phyloP scores from a whole-genome alignment of 2,888 invertebrate genomes.

The Oxytorus armatus region DNA sequence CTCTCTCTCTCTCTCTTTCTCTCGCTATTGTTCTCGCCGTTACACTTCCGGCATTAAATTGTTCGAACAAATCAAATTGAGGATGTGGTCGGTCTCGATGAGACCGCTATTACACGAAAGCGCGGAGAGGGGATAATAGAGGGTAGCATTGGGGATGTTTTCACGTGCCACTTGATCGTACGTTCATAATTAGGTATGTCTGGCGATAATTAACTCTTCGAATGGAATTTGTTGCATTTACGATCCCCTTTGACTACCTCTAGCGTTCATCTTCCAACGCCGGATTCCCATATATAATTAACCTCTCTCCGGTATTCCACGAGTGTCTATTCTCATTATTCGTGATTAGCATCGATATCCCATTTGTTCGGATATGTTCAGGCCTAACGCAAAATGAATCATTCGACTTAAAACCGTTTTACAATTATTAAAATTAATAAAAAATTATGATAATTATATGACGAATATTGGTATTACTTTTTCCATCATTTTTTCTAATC shows the following conservation, averaged over 20 bases:
- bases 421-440: no score
- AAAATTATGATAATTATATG: no score
- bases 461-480: no score
- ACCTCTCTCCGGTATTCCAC: constrained; percentile 15
- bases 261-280: constrained; percentile 9
- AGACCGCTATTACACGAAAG: constrained; percentile 3
- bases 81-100: constrained; percentile 45
- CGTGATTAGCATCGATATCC: neutral
- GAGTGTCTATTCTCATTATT: constrained; percentile 24
- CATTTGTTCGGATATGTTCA: neutral
- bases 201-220: constrained; percentile 65
- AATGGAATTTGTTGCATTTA: constrained; percentile 59
- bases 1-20: neutral
- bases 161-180: constrained; percentile 35
- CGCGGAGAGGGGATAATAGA: neutral
- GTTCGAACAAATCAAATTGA: constrained; percentile 58
- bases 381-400: neutral
- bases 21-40: constrained; percentile 25
- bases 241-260: constrained; percentile 2
- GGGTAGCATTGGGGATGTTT: constrained; percentile 13
- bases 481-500: no score
- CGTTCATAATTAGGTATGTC: constrained; percentile 61
- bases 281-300: constrained; percentile 1
- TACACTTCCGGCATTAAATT: constrained; percentile 57
- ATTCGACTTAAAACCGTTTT: neutral